Evolutionary conservation across 2,888 invertebrate species (phyloP), one percentile per base, ranked within the genome.

Genomic region (Agonum fuliginosum): DNA sequence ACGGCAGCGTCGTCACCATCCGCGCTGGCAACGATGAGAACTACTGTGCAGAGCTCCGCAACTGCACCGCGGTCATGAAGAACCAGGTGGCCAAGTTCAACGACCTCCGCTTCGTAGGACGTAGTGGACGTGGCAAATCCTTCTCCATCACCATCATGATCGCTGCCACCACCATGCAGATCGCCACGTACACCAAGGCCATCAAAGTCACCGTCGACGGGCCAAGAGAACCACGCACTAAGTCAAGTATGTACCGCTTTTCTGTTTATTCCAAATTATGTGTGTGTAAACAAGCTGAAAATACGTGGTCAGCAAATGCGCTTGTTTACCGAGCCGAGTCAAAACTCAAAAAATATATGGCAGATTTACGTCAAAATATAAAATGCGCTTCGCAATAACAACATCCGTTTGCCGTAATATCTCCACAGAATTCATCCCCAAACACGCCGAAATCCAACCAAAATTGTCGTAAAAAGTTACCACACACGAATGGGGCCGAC

Each of bases 181-280:
- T 98, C 24, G 96, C 98, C 67, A 95, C 96, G 2, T 99, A 98
- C 87, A 93, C 89, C 83, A 98, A 98, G 86, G 98, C 98, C 72
- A 99, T 99, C 87, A 99, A 99, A 91, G 98, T 99, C 76, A 99
- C 99, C 19, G 99, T 99, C 30, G 99, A 99, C 85, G 99, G 99
- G 83, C 99, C 99, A 0, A 89, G 99, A 83, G 98, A 99, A 88
- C 98, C 99, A 12, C 90, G 98, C 87, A 97, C 97, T 81, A 98
- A 97, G 88, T 95, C 96, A 89, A 96, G 97, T 97, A 91, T 95
- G 97, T 93, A 22, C 20, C 48, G 14, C 14, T n/a, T 14, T 12
- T 43, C 14, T 43, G n/a, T n/a, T n/a, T n/a, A n/a, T n/a, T n/a
- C n/a, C n/a, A n/a, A n/a, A n/a, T n/a, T n/a, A n/a, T n/a, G n/a